Percentiles rank a stretch among this genome's conserved stretches.
phyloP scores from a whole-genome alignment of 2,797 vertebrate genomes.

The Danio choprae region DNA sequence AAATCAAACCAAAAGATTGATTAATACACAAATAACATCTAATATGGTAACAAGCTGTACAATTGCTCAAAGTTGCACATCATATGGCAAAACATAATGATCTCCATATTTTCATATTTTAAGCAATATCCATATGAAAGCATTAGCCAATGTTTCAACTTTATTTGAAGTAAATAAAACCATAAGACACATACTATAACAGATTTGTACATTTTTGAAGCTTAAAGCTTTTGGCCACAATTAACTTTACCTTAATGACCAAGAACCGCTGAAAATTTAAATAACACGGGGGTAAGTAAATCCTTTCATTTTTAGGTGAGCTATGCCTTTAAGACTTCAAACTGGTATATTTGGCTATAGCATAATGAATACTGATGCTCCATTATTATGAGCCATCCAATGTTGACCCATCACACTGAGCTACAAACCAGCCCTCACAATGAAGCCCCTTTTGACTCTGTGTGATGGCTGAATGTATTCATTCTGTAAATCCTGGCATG shows the following conservation, averaged over 20 bases:
- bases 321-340: slow-evolving; percentile 26
- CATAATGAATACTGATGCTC: slow-evolving; percentile 20
- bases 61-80: neutral
- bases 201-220: neutral
- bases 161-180: neutral
- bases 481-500: slow-evolving; percentile 68
- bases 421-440: slow-evolving; percentile 46
- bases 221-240: neutral
- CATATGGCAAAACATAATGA: neutral
- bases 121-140: neutral
- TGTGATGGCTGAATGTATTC: slow-evolving; percentile 60
- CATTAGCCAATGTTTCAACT: neutral
- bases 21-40: neutral
- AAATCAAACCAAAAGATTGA: slow-evolving; percentile 14
- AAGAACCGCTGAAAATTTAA: neutral
- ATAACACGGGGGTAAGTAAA: neutral
- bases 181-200: neutral
- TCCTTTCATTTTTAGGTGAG: neutral
- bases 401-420: slow-evolving; percentile 51
- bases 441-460: slow-evolving; percentile 48
- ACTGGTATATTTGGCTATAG: slow-evolving; percentile 19
- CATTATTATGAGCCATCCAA: slow-evolving; percentile 45
- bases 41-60: neutral
- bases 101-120: neutral
- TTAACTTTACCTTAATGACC: neutral